Evolutionary conservation across 1,140 invertebrate genomes (phyloP).

Genomic region (Drosophila persimilis): DNA sequence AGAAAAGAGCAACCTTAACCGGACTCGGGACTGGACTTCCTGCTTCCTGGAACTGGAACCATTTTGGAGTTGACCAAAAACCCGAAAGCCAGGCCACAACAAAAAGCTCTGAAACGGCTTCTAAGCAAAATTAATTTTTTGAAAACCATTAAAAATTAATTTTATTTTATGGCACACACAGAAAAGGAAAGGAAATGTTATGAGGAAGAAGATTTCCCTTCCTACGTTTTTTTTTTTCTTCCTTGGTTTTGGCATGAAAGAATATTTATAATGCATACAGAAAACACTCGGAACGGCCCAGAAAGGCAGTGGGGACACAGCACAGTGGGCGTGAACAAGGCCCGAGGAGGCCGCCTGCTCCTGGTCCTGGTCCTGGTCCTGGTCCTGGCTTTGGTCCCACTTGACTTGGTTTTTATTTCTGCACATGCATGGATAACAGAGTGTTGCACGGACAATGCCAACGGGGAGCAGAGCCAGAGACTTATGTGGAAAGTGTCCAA

Average conservation of each 20-base stretch:
- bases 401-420: conserved; percentile 72
- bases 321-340: conserved; percentile 17
- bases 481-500: background rate
- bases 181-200: conserved; percentile 48
- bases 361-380: conserved; percentile 23
- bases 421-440: conserved; percentile 16
- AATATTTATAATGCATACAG: conserved; percentile 76
- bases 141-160: conserved; percentile 80
- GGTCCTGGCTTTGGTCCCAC: conserved; percentile 50
- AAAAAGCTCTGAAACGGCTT: conserved; percentile 46
- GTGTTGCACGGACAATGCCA: conserved; percentile 12
- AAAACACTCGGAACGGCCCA: conserved; percentile 54
- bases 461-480: background rate
- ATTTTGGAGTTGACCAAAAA: conserved; percentile 15
- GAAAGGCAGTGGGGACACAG: background rate
- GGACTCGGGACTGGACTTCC: background rate
- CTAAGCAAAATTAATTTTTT: conserved; percentile 79
- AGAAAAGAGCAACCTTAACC: conserved; percentile 11
- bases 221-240: conserved; percentile 2
- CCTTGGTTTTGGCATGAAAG: conserved; percentile 48
- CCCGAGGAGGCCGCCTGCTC: conserved; percentile 36
- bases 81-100: conserved; percentile 43
- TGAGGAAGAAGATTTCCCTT: conserved; percentile 32
- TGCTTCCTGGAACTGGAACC: background rate
- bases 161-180: conserved; percentile 63